Evolutionary conservation across 53 echinoderm and acorn worm genomes (phyloP).

Genomic region (Crossaster papposus): DNA sequence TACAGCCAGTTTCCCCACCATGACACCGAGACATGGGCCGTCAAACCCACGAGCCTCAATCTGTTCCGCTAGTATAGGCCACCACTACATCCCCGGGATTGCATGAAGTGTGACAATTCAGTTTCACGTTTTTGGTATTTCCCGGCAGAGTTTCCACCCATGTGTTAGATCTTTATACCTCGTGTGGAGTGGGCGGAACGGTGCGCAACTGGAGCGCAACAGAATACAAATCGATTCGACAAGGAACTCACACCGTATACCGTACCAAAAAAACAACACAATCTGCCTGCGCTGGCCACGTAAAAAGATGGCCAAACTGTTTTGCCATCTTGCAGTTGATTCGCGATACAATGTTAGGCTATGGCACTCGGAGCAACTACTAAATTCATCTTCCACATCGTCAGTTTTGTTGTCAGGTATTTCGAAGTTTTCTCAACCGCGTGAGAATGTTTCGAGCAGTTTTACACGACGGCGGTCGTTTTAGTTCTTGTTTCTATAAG

Average conservation of each 20-base stretch:
- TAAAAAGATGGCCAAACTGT: background rate
- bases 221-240: background rate
- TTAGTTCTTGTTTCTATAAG: background rate
- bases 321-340: background rate
- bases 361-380: background rate
- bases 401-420: background rate
- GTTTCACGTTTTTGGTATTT: background rate
- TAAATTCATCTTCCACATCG: background rate
- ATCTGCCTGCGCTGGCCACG: too few relatives aligned
- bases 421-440: background rate
- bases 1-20: too few relatives aligned
- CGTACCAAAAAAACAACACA: background rate
- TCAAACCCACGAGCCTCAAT: too few relatives aligned
- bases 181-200: background rate
- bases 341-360: background rate
- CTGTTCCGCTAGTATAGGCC: too few relatives aligned
- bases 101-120: background rate
- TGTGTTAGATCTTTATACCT: background rate
- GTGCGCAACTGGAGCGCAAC: slow-evolving; percentile 18
- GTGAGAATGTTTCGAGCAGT: background rate
- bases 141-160: background rate
- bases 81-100: too few relatives aligned
- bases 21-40: too few relatives aligned
- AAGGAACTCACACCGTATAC: background rate
- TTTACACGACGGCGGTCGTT: background rate